These are phyloP conservation scores for Metallyticus violacea DNA, from an alignment of 2,888 invertebrate species.

Conservation along the genomic window DNA sequence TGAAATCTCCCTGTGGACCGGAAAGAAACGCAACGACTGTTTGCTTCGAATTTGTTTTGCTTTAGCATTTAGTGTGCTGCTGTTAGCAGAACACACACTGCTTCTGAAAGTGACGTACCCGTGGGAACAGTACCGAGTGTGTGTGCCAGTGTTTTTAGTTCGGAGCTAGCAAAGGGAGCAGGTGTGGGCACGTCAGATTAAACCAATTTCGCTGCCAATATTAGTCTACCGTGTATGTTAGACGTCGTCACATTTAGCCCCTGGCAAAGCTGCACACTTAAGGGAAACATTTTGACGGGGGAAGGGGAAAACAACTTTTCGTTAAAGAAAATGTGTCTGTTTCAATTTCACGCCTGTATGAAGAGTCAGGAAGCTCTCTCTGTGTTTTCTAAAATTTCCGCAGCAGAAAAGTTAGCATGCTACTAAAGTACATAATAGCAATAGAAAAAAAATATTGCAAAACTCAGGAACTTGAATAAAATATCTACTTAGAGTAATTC, in stretches of 20 bases:
- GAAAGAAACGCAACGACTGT: not conserved
- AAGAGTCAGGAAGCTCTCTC: too few relatives aligned
- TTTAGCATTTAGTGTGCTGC: not conserved
- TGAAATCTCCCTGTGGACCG: too few relatives aligned
- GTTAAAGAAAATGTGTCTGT: not conserved
- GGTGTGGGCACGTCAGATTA: not conserved
- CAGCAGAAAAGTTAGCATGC: too few relatives aligned
- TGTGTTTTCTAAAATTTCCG: too few relatives aligned
- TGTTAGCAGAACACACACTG: not conserved
- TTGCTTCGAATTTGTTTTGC: not conserved
- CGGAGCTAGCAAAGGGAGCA: not conserved
- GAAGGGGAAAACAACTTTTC: not conserved
- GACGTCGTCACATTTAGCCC: not conserved
- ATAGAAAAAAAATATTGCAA: too few relatives aligned
- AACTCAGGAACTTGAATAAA: too few relatives aligned
- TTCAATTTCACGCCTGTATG: not conserved
- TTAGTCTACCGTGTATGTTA: not conserved
- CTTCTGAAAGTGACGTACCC: not conserved
- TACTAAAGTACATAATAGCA: too few relatives aligned
- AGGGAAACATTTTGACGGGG: too few relatives aligned
- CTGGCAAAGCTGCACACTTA: too few relatives aligned
- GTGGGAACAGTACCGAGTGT: not conserved
- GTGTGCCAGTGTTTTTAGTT: too few relatives aligned
- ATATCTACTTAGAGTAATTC: too few relatives aligned
- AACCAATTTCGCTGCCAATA: not conserved